These are phyloP conservation scores for Barnardius zonarius DNA, from an alignment of 2,113 vertebrate genomes.

Conservation along the genomic window DNA sequence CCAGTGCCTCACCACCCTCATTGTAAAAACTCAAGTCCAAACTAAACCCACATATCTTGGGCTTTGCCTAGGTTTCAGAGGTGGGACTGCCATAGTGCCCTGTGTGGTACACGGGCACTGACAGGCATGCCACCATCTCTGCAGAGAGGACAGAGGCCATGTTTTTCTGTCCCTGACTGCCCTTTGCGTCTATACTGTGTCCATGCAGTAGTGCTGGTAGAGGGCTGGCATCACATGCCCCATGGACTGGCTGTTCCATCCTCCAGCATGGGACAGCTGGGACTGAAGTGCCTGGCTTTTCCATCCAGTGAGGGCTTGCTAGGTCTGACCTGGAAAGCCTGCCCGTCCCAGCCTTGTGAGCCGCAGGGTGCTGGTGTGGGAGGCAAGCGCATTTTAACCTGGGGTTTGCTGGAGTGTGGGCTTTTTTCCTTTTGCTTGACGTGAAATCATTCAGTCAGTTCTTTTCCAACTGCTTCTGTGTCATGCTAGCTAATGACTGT, in stretches of 20 bases:
- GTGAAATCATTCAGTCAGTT: neutral
- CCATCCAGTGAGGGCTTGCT: neutral
- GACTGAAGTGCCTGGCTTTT: neutral
- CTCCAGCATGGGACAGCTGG: neutral
- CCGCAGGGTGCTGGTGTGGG: accelerated
- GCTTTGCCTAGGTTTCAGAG: neutral
- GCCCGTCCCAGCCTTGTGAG: accelerated
- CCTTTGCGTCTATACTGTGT: accelerated
- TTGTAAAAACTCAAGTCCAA: neutral
- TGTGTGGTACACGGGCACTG: neutral
- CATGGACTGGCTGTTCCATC: neutral
- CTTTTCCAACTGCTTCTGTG: neutral
- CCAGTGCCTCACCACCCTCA: neutral
- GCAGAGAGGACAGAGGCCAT: neutral
- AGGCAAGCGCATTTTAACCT: neutral
- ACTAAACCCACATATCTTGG: neutral
- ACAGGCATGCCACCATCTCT: neutral
- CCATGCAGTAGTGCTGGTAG: neutral
- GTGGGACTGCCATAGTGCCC: neutral
- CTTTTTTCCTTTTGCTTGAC: neutral
- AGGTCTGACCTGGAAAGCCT: neutral
- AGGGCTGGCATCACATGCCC: neutral
- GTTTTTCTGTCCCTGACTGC: neutral
- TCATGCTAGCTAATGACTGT: neutral
- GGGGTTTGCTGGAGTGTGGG: neutral